These are phyloP conservation scores for Lytechinus variegatus DNA, from an alignment of 35 echinoderm and acorn worm species.

Conservation along the genomic window DNA sequence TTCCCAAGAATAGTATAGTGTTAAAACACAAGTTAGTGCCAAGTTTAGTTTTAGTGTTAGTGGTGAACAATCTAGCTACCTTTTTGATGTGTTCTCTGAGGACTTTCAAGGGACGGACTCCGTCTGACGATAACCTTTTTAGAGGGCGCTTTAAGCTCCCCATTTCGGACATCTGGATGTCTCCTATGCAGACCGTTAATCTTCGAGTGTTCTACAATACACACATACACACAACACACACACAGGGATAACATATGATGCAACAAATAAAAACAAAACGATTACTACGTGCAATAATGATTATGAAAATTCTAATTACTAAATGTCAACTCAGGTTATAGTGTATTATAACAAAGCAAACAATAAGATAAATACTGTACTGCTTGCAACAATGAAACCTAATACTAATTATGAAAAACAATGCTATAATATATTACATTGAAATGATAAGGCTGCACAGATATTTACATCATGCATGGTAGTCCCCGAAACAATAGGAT, in stretches of 20 bases:
- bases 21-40: background rate
- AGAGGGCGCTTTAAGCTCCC: constrained; percentile 30
- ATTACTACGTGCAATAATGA: background rate
- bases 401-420: background rate
- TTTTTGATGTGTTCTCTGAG: background rate
- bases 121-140: constrained; percentile 26
- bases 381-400: background rate
- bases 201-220: constrained; percentile 22
- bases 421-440: background rate
- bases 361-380: background rate
- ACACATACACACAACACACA: constrained; percentile 17
- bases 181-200: constrained; percentile 31
- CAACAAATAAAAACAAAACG: constrained; percentile 9
- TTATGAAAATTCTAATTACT: background rate
- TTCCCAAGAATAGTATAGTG: background rate
- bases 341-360: background rate
- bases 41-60: background rate
- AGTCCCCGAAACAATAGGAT: background rate
- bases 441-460: background rate
- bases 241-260: constrained; percentile 1
- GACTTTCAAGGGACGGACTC: constrained; percentile 13
- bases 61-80: constrained; percentile 33
- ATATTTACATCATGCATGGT: background rate
- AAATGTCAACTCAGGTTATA: background rate
- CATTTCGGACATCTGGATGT: constrained; percentile 14